These are phyloP conservation scores for Panulirus ornatus DNA, from an alignment of 1,140 invertebrate genomes.

Conservation along the genomic window DNA sequence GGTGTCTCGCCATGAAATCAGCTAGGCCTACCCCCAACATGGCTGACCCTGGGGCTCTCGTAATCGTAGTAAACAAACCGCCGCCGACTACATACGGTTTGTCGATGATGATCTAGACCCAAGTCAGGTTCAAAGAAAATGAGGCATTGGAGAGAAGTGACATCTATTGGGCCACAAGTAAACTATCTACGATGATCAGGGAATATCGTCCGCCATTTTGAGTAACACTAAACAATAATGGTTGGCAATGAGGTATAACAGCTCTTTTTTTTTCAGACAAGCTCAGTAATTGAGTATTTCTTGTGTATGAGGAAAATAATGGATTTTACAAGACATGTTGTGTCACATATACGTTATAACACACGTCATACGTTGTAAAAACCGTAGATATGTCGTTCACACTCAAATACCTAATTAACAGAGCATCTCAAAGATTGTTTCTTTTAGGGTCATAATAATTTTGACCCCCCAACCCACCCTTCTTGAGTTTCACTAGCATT, in stretches of 20 bases:
- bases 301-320: too few species aligned
- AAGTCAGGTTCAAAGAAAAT: slow-evolving; percentile 40
- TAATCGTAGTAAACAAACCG: slow-evolving; percentile 62
- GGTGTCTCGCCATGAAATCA: slow-evolving; percentile 56
- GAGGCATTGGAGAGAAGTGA: slow-evolving; percentile 63
- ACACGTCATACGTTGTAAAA: too few species aligned
- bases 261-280: too few species aligned
- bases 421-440: too few species aligned
- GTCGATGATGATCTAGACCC: background rate
- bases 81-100: slow-evolving; percentile 56
- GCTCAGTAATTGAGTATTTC: too few species aligned
- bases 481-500: too few species aligned
- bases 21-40: slow-evolving; percentile 71
- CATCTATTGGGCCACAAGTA: slow-evolving; percentile 61
- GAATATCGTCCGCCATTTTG: slow-evolving; percentile 65
- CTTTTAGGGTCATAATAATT: too few species aligned
- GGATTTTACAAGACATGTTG: too few species aligned
- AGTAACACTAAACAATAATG: slow-evolving; percentile 56
- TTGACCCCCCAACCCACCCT: too few species aligned
- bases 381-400: too few species aligned
- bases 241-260: slow-evolving; percentile 9
- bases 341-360: too few species aligned
- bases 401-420: too few species aligned
- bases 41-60: slow-evolving; percentile 67
- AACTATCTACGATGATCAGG: slow-evolving; percentile 54